These are phyloP conservation scores for Microctonus aethiopoides DNA, from an alignment of 2,888 invertebrate species.

Conservation along the genomic window DNA sequence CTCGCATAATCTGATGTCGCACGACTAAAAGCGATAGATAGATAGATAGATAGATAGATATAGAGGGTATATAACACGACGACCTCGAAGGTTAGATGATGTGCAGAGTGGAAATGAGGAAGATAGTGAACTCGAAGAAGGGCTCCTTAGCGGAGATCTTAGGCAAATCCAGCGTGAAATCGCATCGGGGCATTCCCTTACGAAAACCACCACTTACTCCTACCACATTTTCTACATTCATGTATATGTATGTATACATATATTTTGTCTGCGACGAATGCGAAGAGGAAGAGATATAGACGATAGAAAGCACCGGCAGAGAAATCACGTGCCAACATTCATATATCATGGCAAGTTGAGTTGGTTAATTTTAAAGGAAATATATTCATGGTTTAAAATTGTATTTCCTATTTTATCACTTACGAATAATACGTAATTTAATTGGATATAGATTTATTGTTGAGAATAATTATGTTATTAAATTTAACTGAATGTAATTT, in stretches of 20 bases:
- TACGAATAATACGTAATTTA: no score
- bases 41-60: background rate
- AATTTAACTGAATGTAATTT: no score
- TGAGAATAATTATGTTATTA: no score
- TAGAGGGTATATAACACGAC: conserved; percentile 6
- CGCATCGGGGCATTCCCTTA: conserved; percentile 70
- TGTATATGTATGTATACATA: background rate
- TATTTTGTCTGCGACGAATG: background rate
- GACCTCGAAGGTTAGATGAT: conserved; percentile 33
- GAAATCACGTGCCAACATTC: background rate
- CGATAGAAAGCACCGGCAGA: background rate
- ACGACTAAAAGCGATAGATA: background rate
- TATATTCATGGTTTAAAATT: background rate
- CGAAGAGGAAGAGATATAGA: background rate
- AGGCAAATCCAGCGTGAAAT: conserved; percentile 77
- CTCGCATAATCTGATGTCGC: background rate
- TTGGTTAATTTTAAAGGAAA: background rate
- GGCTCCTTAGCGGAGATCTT: conserved; percentile 71
- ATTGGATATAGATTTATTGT: no score
- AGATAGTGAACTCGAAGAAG: conserved; percentile 53
- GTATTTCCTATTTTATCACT: no score
- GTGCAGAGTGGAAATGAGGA: conserved; percentile 33
- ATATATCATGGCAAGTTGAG: background rate
- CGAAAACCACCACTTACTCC: conserved; percentile 66
- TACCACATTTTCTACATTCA: conserved; percentile 44